Evolutionary conservation across 2,888 invertebrate genomes (phyloP).

Genomic region (Ypsolopha scabrella): DNA sequence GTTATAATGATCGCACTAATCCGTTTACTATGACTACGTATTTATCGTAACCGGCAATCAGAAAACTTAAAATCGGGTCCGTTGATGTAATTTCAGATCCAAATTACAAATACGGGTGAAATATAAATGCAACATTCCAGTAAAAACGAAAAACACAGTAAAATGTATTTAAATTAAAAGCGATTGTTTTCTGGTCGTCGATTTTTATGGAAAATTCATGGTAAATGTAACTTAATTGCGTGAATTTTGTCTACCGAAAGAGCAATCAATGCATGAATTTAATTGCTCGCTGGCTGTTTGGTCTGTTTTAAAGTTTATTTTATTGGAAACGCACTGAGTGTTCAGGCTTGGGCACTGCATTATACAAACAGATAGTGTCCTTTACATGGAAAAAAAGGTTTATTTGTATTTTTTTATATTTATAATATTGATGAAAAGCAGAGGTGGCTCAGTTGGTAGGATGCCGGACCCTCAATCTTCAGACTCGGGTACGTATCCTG

Average conservation of each 20-base stretch:
- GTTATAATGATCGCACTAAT: no score
- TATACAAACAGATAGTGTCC: not conserved
- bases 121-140: no score
- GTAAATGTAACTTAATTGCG: conserved; percentile 42
- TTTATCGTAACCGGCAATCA: no score
- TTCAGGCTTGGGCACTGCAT: not conserved
- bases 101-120: no score
- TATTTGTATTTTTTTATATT: not conserved
- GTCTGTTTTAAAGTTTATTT: not conserved
- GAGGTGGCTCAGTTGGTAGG: no score
- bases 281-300: conserved; percentile 1
- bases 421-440: not conserved
- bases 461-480: no score
- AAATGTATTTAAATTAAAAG: conserved; percentile 48
- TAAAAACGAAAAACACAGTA: not conserved
- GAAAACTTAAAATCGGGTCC: no score
- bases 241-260: conserved; percentile 34
- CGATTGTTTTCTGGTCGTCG: conserved; percentile 54
- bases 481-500: no score
- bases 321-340: not conserved
- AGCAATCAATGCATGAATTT: conserved; percentile 11
- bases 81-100: no score
- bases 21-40: no score
- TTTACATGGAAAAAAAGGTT: not conserved
- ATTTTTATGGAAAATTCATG: conserved; percentile 41